phyloP scores from a whole-genome alignment of 1,140 invertebrate species.

The Hydropsyche tenuis region DNA sequence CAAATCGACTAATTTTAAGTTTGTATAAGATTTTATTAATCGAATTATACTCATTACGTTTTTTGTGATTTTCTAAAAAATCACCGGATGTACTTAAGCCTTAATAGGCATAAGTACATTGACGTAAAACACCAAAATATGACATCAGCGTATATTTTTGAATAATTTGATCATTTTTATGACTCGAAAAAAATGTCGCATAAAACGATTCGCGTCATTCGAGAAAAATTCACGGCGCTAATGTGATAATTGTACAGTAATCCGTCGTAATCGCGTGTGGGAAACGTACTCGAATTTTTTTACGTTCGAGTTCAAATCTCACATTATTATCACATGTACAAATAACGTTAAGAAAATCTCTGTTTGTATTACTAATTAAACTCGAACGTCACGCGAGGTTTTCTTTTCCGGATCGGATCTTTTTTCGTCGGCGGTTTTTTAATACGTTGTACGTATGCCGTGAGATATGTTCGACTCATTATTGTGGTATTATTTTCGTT shows the following conservation, averaged over 20 bases:
- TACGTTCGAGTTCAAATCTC: slow-evolving; percentile 16
- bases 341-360: neutral
- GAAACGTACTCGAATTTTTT: neutral
- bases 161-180: no score
- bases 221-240: neutral
- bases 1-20: no score
- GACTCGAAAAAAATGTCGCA: neutral
- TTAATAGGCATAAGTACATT: no score
- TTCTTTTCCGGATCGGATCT: neutral
- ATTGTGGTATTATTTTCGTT: neutral
- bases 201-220: neutral
- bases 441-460: neutral
- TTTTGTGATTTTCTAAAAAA: no score
- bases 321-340: neutral
- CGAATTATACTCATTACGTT: no score
- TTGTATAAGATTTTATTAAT: no score
- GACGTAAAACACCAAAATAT: no score
- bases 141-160: no score
- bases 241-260: slow-evolving; percentile 11
- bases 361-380: slow-evolving; percentile 13
- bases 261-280: slow-evolving; percentile 6
- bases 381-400: slow-evolving; percentile 8
- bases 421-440: neutral
- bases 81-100: no score
- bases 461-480: slow-evolving; percentile 4